Evolutionary conservation across 30 jellyfish, hydroid and myxozoan genomes (phyloP).

Genomic region (Turritopsis rubra): DNA sequence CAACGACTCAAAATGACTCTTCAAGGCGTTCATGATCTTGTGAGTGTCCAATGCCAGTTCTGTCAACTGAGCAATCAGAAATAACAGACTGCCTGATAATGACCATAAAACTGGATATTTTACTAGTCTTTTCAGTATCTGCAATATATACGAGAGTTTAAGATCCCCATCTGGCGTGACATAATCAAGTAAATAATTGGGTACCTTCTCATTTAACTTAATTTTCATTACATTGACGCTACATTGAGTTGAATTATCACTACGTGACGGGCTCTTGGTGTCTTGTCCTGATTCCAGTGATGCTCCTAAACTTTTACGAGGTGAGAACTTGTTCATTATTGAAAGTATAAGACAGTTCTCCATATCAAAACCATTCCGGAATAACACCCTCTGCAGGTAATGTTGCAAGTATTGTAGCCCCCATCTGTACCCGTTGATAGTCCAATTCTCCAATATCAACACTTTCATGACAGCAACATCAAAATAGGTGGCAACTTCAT

Average conservation of each 20-base stretch:
- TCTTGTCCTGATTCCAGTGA: slow-evolving; percentile 10
- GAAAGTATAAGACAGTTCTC: slow-evolving; percentile 16
- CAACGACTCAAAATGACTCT: slow-evolving; percentile 20
- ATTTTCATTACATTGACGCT: not conserved
- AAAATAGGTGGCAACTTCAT: slow-evolving; percentile 37
- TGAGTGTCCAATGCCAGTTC: slow-evolving; percentile 18
- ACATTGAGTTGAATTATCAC: not conserved
- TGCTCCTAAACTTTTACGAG: slow-evolving; percentile 12
- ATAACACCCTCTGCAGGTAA: slow-evolving; percentile 28
- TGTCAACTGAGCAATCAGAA: not conserved
- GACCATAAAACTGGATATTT: slow-evolving; percentile 7
- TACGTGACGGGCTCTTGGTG: not conserved
- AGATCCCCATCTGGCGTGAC: slow-evolving; percentile 22
- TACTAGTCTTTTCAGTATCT: slow-evolving; percentile 18
- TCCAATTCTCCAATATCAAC: slow-evolving; percentile 36
- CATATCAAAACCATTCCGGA: slow-evolving; percentile 14
- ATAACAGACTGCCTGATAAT: slow-evolving; percentile 22
- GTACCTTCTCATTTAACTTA: slow-evolving; percentile 20
- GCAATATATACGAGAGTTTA: not conserved
- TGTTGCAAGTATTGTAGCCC: slow-evolving; percentile 46
- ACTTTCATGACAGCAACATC: slow-evolving; percentile 66
- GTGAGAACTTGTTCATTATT: not conserved
- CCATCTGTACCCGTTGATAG: slow-evolving; percentile 62
- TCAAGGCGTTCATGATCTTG: slow-evolving; percentile 3
- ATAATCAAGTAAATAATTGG: not conserved